Conservation (phyloP, 2,888 invertebrate genomes). For the Opisthograptis luteolata region DNA sequence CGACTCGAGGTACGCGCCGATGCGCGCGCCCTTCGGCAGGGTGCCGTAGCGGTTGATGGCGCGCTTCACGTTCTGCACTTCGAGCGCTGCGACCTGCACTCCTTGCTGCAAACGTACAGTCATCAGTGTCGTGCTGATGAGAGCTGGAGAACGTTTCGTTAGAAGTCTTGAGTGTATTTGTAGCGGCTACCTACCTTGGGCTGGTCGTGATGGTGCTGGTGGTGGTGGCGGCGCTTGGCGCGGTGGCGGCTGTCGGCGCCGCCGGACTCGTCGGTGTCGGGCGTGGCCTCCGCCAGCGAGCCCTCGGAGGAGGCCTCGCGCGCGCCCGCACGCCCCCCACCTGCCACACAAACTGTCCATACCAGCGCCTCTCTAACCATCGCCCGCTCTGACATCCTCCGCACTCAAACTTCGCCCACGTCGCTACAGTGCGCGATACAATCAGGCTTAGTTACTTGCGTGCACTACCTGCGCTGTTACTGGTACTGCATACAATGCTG, state of each 20-base stretch:
- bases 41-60: slow-evolving; percentile 98
- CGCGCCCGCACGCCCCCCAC: slow-evolving; percentile 53
- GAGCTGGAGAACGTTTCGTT: too few relatives aligned
- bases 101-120: slow-evolving; percentile 54
- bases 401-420: neutral
- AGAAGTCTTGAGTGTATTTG: too few relatives aligned
- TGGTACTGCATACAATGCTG: too few relatives aligned
- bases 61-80: slow-evolving; percentile 97
- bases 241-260: slow-evolving; percentile 73
- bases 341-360: slow-evolving; percentile 24
- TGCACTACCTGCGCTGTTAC: too few relatives aligned
- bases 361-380: neutral
- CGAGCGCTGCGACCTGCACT: slow-evolving; percentile 95
- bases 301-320: slow-evolving; percentile 87
- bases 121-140: neutral
- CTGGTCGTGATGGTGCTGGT: slow-evolving; percentile 70
- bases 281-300: slow-evolving; percentile 87
- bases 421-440: too few relatives aligned
- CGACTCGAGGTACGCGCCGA: slow-evolving; percentile 98
- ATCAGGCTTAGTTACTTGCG: too few relatives aligned
- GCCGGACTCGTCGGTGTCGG: slow-evolving; percentile 89
- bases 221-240: slow-evolving; percentile 71
- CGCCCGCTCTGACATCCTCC: neutral
- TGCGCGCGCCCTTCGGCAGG: slow-evolving; percentile 97
- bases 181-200: slow-evolving; percentile 48